phyloP scores from a whole-genome alignment of 2,113 vertebrate genomes.

The Hemiscyllium ocellatum region DNA sequence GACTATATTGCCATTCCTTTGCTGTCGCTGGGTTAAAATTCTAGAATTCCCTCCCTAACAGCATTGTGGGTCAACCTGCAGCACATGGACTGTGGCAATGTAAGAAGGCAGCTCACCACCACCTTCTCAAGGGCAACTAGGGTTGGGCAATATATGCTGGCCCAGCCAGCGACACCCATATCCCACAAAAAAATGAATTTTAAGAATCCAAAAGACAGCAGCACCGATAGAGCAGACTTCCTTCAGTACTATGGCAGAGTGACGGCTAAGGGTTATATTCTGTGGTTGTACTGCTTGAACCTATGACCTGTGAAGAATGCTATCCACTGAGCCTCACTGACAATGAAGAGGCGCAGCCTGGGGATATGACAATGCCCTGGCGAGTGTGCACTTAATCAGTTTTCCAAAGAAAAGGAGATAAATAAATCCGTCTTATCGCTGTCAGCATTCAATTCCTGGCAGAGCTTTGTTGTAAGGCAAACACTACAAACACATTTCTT shows the following conservation, averaged over 20 bases:
- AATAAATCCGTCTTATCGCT: slow-evolving; percentile 48
- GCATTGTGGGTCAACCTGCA: too few species aligned
- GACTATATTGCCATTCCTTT: too few species aligned
- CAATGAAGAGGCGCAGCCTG: background rate
- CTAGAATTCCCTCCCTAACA: too few species aligned
- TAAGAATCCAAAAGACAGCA: background rate
- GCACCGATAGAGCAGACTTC: background rate
- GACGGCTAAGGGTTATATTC: background rate
- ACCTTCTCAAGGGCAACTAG: too few species aligned
- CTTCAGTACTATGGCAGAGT: background rate
- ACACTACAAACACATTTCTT: slow-evolving; percentile 29
- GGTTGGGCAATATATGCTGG: too few species aligned
- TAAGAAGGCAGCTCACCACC: too few species aligned
- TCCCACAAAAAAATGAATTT: too few species aligned
- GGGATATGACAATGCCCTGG: background rate
- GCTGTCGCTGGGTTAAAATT: too few species aligned
- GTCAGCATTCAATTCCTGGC: slow-evolving; percentile 6
- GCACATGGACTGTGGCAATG: too few species aligned
- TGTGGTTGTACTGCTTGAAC: background rate
- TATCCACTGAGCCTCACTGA: background rate
- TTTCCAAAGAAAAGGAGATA: background rate
- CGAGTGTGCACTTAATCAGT: background rate
- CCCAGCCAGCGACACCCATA: too few species aligned
- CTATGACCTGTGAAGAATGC: background rate
- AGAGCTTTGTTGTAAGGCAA: slow-evolving; percentile 22